Base-by-base conservation (phyloP, 2,888 invertebrate species). In the Linyphia triangularis region DNA sequence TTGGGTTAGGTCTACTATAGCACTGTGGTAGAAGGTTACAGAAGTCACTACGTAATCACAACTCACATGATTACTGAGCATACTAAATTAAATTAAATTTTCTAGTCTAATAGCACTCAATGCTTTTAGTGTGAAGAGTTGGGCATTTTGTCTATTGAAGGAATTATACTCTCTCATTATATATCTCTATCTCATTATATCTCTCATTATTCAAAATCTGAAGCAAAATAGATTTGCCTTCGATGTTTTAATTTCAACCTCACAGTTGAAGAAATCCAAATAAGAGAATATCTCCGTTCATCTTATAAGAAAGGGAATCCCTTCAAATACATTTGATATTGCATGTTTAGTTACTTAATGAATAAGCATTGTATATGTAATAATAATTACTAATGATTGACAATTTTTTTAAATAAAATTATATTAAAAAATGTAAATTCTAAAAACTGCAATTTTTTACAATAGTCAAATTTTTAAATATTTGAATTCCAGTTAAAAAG, bases 31-130 rank as follows among this genome's bases (percentile, higher is more conserved):
- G 30, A 83, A 79, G 22, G 90, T 85, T n/a, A 88, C 88, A 19
- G 83, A 77, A 24, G 86, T 86, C 70, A 90, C 90, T 89, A 89
- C 89, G 22, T 89, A 89, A 83, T 89, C 70, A 33, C 89, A 89
- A 75, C 86, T 88, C 79, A 88, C 89, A 86, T 89, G 81, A 78
- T 88, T 89, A 72, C 72, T 82, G 83, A 84, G 89, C 89, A 89
- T 89, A 67, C 85, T 88, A 81, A 67, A 63, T 26, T 24, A 22
- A 63, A 43, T 26, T 51, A 1, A n/a, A n/a, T 51, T 16, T 1
- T 51, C 13, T 51, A n/a, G 51, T n/a, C 5, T 51, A 1, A 51
- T 6, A 3, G 13, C 5, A n/a, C 51, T n/a, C 1, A 16, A 6
- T 16, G 1, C 3, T 5, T 13, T 51, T 13, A 51, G 16, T 51